phyloP scores from a whole-genome alignment of 2,888 invertebrate species.

The Andrena hattorfiana region DNA sequence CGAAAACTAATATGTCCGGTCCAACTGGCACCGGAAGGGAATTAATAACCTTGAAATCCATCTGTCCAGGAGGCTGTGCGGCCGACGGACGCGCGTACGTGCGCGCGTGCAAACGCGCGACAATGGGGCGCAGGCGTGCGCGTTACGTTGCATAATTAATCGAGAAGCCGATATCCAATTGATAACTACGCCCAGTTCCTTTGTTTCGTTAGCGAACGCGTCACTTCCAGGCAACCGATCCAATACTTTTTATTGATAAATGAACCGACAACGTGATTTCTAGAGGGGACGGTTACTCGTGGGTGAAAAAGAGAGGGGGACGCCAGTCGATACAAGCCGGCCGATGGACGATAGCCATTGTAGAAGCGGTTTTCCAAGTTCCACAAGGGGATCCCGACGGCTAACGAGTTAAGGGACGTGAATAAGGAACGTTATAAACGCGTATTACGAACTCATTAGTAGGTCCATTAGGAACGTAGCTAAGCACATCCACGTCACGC shows the following conservation, averaged over 20 bases:
- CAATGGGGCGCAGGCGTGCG: constrained; percentile 25
- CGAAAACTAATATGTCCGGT: constrained; percentile 12
- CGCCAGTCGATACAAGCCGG: constrained; percentile 25
- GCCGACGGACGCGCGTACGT: constrained; percentile 2
- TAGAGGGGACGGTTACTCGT: constrained; percentile 19
- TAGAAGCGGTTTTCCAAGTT: constrained; percentile 33
- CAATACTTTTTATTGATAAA: constrained; percentile 62
- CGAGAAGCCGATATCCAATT: constrained; percentile 47
- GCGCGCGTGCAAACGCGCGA: not conserved
- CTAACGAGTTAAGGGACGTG: constrained; percentile 37
- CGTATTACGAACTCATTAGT: constrained; percentile 66
- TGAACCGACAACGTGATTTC: constrained; percentile 45
- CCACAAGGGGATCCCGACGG: not conserved
- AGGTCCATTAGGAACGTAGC: constrained; percentile 63
- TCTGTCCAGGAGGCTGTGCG: constrained; percentile 9
- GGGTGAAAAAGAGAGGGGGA: not conserved
- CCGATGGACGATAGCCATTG: constrained; percentile 35
- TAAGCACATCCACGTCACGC: constrained; percentile 56
- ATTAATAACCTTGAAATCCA: constrained; percentile 58
- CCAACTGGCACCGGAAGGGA: constrained; percentile 22
- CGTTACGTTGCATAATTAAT: constrained; percentile 59
- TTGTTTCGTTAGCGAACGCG: constrained; percentile 51
- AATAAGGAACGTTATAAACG: constrained; percentile 57
- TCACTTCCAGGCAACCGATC: constrained; percentile 44
- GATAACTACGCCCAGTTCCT: constrained; percentile 49